A percentile compares a stretch with the other conserved stretches of the same genome.
These are phyloP conservation scores for Austrofundulus limnaeus DNA, from an alignment of 2,113 vertebrate species.

Conservation along the genomic window DNA sequence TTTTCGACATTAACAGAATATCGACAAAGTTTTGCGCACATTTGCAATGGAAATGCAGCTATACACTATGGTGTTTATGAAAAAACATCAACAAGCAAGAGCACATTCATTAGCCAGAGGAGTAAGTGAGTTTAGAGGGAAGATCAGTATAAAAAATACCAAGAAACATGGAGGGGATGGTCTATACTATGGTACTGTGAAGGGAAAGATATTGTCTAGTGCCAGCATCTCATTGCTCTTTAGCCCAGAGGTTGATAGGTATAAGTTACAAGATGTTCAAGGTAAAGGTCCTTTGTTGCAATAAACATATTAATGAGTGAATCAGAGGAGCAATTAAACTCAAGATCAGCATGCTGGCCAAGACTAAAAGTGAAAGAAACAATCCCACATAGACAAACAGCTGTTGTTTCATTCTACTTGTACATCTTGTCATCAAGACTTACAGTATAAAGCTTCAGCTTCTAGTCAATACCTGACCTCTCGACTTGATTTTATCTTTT, in stretches of 20 bases:
- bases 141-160: too few relatives aligned
- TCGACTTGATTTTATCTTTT: neutral
- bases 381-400: slow-evolving; percentile 10
- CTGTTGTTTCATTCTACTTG: slow-evolving; percentile 13
- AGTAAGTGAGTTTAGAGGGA: too few relatives aligned
- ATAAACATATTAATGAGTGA: slow-evolving; percentile 56
- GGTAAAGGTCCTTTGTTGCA: slow-evolving; percentile 43
- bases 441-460: neutral
- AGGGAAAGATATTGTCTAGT: neutral
- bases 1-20: too few relatives aligned
- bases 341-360: slow-evolving; percentile 25
- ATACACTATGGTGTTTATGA: too few relatives aligned
- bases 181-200: slow-evolving; percentile 13
- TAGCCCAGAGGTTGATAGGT: slow-evolving; percentile 22
- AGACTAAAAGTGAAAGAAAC: slow-evolving; percentile 10
- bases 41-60: too few relatives aligned
- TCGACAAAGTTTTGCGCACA: too few relatives aligned
- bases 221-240: slow-evolving; percentile 5
- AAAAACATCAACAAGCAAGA: too few relatives aligned
- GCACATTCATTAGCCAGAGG: too few relatives aligned
- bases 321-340: slow-evolving; percentile 30
- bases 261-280: slow-evolving; percentile 23
- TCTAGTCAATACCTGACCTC: neutral
- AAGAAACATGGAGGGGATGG: neutral
- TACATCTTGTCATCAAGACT: neutral